Base-by-base conservation (phyloP, 2,888 invertebrate species). In the Buathra laborator region DNA sequence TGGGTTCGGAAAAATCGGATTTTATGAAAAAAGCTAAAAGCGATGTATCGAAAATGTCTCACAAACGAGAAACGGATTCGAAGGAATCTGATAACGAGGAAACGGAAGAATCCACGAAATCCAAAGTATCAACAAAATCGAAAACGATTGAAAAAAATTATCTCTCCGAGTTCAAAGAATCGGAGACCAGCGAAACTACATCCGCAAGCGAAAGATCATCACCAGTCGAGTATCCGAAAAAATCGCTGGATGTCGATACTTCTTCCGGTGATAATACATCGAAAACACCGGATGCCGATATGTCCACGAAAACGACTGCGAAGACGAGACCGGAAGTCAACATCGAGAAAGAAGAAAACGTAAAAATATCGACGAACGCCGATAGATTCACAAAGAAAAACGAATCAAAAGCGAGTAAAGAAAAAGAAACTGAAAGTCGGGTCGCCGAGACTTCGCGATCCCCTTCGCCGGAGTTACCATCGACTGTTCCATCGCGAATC, bases 271-370 rank as follows among this genome's bases (percentile, higher is more conserved):
- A 72, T 14, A 56, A 56, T n/a, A 14, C 51, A 56, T 32, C 43
- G 6, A 51, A 51, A 44, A 32, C 14, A 16, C 48, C 70, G 29
- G 80, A 84, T 19, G 37, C 19, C 9, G 48, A 71, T 46, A 67
- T 3, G 7, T n/a, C 66, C 3, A 12, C 3, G 3, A 29, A 29
- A 14, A 62, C 6, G 37, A 43, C 16, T 7, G 5, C 44, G 12
- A 19, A 2, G 56, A 56, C 19, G 19, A 70, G 19, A 59, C 46
- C 19, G 12, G 48, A 48, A 12, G 24, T 46, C 6, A 62, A 29
- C 0, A 10, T 19, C 56, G 10, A 16, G 4, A 53, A 71, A 19
- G 37, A 56, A 3, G 29, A 29, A 12, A 62, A n/a, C 12, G 62
- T 14, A n/a, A 14, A 62, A 29, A 29, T n/a, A 12, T 62, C 62